Base-by-base conservation (phyloP, 2,797 vertebrate species). In the Acanthiza pusilla region DNA sequence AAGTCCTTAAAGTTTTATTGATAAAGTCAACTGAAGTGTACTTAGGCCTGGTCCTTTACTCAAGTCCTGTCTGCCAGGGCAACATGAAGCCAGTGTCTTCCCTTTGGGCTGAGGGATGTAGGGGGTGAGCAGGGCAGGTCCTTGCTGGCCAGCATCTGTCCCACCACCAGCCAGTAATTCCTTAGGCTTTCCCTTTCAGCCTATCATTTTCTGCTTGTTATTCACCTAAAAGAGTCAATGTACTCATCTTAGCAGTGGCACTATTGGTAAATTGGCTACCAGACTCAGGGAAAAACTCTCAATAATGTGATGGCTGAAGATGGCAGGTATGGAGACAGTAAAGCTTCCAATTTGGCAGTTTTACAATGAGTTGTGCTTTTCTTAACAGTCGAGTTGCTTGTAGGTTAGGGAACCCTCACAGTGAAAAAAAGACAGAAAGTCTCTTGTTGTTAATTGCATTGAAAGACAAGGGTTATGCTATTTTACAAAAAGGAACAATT, bases 401-500 rank as follows among this genome's bases (percentile, higher is more conserved):
- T 67, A 75, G 22, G 42, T 77, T 84, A 83, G 62, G 51, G 63
- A 77, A 22, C 58, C 43, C n/a, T 81, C 53, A 32, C 38, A 25
- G 26, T 60, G 77, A 43, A 54, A 72, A 66, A 87, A 80, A 74
- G 30, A 42, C 15, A 53, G 67, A 30, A 81, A 63, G 42, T 7
- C 36, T 72, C 34, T 72, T 47, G 21, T 88, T 20, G 19, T 93
- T 91, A 85, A 77, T 89, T 84, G 29, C 63, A 26, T 55, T 80
- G 63, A 85, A 88, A 92, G 57, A 82, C 42, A 87, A 92, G n/a
- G 22, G 29, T 27, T 85, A 83, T 83, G 22, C 66, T 88, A n/a
- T 88, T 87, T 89, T 60, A 87, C 71, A 80, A 51, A 92, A 91
- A 60, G 17, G 26, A 94, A 63, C 76, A 84, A 73, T 63, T 89